Conservation (phyloP, 1,140 invertebrate species). For the Lordiphosa mommai region DNA sequence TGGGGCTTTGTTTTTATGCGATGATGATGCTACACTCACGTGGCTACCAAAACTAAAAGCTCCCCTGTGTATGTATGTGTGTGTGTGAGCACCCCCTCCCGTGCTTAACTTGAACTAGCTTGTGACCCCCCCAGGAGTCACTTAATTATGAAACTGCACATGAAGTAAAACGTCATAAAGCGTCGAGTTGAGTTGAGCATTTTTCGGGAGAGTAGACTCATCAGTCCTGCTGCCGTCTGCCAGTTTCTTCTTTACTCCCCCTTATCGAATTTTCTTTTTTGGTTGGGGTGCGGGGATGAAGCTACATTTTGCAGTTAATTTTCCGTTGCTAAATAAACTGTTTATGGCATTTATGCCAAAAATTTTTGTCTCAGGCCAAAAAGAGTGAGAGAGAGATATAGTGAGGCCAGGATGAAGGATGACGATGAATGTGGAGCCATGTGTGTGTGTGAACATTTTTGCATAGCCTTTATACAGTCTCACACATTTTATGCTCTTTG, state of each 20-base stretch:
- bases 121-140: constrained; percentile 38
- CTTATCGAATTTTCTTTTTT: constrained; percentile 24
- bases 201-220: constrained; percentile 38
- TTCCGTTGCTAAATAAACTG: constrained; percentile 77
- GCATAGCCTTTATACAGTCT: constrained; percentile 37
- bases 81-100: background rate
- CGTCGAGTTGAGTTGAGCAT: constrained; percentile 57
- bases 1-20: constrained; percentile 66
- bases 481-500: constrained; percentile 6
- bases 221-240: constrained; percentile 42
- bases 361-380: constrained; percentile 58
- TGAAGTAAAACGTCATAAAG: constrained; percentile 76
- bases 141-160: constrained; percentile 76
- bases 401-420: constrained; percentile 58
- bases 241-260: constrained; percentile 14
- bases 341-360: constrained; percentile 78
- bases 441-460: constrained; percentile 34
- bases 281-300: constrained; percentile 17
- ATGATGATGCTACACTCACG: constrained; percentile 69
- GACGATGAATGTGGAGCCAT: constrained; percentile 42
- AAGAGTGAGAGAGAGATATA: background rate
- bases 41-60: constrained; percentile 73
- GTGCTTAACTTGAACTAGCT: constrained; percentile 21
- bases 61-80: constrained; percentile 42
- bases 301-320: constrained; percentile 73